Base-by-base conservation (phyloP, 2,113 vertebrate species). In the Pao palembangensis region DNA sequence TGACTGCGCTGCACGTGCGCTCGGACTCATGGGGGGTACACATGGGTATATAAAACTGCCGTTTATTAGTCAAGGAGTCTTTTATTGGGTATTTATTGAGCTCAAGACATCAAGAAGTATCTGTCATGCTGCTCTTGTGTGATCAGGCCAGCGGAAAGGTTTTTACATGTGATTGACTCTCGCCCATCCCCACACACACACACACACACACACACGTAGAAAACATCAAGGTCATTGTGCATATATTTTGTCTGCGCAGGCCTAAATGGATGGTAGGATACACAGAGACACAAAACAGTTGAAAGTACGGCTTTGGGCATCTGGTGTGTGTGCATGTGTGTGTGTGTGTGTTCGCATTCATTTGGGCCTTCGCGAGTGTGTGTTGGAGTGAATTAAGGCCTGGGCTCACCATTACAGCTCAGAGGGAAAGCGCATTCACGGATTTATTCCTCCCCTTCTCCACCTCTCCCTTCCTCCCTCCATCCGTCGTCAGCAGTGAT, bases 201-300 rank as follows among this genome's bases (percentile, higher is more conserved):
- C 51, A 52, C 41, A 46, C 55, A 56, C 60, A 12, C 50, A 47
- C 55, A 38, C 54, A 68, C 55, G 64, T 51, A 38, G 59, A 61
- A 38, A 84, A 62, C 76, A 73, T 82, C 84, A 87, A 86, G 87
- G 83, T 87, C 79, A 77, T 54, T 46, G 56, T 67, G 61, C 69
- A 80, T 84, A 78, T 75, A 83, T 85, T 80, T 83, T 82, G 66
- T 57, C 42, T 63, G 62, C 52, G 48, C 57, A 56, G 57, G 52
- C 65, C 59, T 60, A 58, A 77, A 75, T 75, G 68, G 71, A 63
- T 47, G 63, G 38, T 56, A 47, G 68, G 67, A 79, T 56, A 56
- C 47, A 76, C 62, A 79, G 47, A 73, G 61, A 67, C 55, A 74
- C 71, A 65, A 75, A 52, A 63, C 31, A 78, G 64, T 74, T 53